Percentiles rank a stretch among this genome's conserved stretches.
phyloP scores from a whole-genome alignment of 2,113 vertebrate genomes.

The Spermophilus dauricus region DNA sequence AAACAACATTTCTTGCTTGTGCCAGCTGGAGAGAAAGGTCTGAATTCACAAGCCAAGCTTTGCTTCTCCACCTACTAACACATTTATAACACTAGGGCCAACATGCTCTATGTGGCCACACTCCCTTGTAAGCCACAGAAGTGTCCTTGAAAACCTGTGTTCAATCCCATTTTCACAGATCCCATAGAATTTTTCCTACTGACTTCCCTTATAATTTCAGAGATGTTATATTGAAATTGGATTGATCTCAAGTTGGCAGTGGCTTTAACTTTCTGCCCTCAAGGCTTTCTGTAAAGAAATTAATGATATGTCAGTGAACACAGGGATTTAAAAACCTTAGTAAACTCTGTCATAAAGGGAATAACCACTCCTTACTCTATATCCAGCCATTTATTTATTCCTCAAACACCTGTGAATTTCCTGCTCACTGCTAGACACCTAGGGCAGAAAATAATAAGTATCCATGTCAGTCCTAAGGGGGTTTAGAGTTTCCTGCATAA shows the following conservation, averaged over 20 bases:
- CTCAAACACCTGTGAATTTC: background rate
- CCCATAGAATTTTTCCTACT: background rate
- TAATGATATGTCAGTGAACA: constrained; percentile 33
- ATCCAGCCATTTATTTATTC: background rate
- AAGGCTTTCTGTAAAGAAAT: constrained; percentile 50
- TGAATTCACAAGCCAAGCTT: constrained; percentile 10
- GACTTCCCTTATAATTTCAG: background rate
- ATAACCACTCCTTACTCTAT: background rate
- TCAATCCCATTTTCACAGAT: background rate
- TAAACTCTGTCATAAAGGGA: background rate
- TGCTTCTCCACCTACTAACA: background rate
- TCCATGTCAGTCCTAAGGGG: background rate
- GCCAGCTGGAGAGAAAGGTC: constrained; percentile 37
- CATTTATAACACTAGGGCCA: background rate
- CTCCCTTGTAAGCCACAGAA: background rate
- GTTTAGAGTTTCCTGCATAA: background rate
- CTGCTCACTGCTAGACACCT: background rate
- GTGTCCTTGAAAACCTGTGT: background rate
- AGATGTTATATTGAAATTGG: constrained; percentile 15
- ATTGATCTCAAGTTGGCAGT: constrained; percentile 1
- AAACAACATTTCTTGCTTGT: background rate
- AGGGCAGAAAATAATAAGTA: background rate
- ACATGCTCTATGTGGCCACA: fast-evolving
- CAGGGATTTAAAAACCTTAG: background rate
- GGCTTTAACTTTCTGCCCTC: constrained; percentile 41